Evolutionary conservation across 2,888 invertebrate species (phyloP).

Genomic region (Auanema freiburgensis): DNA sequence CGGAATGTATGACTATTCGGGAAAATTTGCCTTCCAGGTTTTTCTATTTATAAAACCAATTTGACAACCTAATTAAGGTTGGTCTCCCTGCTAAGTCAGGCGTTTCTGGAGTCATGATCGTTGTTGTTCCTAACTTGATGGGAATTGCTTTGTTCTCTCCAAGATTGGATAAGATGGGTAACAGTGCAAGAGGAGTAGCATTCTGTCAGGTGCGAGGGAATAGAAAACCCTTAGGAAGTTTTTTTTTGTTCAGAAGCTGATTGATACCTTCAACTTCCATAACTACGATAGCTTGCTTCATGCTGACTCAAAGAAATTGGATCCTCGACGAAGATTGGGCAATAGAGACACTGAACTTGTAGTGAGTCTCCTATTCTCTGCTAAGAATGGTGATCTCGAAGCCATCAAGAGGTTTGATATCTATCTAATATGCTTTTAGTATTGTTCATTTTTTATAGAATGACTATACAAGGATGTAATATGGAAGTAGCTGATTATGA

Average conservation of each 20-base stretch:
- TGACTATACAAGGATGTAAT: conserved; percentile 79
- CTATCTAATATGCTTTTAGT: conserved; percentile 76
- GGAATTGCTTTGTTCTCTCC: conserved; percentile 95
- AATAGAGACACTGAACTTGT: conserved; percentile 77
- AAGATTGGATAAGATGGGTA: conserved; percentile 84
- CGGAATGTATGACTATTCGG: conserved; percentile 70
- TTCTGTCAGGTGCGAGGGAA: conserved; percentile 76
- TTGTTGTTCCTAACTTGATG: conserved; percentile 94
- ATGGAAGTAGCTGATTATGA: conserved; percentile 92
- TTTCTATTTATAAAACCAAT: conserved; percentile 22
- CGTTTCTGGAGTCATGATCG: conserved; percentile 84
- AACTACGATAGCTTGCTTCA: conserved; percentile 87
- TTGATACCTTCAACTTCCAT: conserved; percentile 85
- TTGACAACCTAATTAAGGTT: conserved; percentile 63
- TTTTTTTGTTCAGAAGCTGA: conserved; percentile 14
- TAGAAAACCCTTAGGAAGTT: not conserved
- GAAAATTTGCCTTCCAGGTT: conserved; percentile 79
- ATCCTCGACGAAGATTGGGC: conserved; percentile 78
- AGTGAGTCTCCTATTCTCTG: conserved; percentile 88
- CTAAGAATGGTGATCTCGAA: conserved; percentile 81
- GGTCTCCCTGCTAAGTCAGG: conserved; percentile 71
- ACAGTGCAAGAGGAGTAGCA: conserved; percentile 86
- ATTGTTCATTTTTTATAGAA: conserved; percentile 16
- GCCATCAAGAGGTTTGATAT: conserved; percentile 66
- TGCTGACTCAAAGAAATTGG: conserved; percentile 82